phyloP scores from a whole-genome alignment of 2,888 invertebrate species.

The Napeogenes sylphis region DNA sequence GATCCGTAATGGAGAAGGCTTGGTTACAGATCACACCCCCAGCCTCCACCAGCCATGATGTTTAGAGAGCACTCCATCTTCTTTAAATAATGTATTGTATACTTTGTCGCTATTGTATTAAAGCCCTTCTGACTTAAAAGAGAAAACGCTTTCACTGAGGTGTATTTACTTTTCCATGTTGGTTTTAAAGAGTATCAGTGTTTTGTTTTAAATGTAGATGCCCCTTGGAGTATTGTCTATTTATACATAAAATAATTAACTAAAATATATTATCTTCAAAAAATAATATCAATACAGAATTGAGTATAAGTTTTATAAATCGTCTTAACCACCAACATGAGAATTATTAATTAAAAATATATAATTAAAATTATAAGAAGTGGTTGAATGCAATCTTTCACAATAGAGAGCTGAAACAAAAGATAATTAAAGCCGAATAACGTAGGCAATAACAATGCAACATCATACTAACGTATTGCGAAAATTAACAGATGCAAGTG shows the following conservation, averaged over 20 bases:
- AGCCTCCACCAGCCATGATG: conserved; percentile 52
- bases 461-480: conserved; percentile 34
- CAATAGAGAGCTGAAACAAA: conserved; percentile 57
- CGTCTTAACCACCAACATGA: conserved; percentile 17
- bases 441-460: conserved; percentile 19
- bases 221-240: too few relatives aligned
- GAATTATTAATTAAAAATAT: conserved; percentile 25
- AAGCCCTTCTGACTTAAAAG: background rate
- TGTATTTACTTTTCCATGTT: conserved; percentile 9
- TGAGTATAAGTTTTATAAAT: background rate
- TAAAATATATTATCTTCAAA: too few relatives aligned
- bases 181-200: conserved; percentile 4
- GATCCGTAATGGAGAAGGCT: conserved; percentile 59
- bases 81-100: conserved; percentile 27
- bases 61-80: conserved; percentile 45
- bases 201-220: conserved; percentile 10
- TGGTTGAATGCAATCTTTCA: conserved; percentile 58
- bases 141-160: conserved; percentile 17
- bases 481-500: conserved; percentile 27
- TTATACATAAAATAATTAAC: too few relatives aligned
- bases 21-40: conserved; percentile 63
- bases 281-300: too few relatives aligned
- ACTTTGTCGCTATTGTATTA: conserved; percentile 13
- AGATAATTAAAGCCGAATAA: conserved; percentile 53
- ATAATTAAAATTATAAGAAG: conserved; percentile 46